Conservation (phyloP, 2,113 vertebrate genomes). For the Diadophis punctatus region DNA sequence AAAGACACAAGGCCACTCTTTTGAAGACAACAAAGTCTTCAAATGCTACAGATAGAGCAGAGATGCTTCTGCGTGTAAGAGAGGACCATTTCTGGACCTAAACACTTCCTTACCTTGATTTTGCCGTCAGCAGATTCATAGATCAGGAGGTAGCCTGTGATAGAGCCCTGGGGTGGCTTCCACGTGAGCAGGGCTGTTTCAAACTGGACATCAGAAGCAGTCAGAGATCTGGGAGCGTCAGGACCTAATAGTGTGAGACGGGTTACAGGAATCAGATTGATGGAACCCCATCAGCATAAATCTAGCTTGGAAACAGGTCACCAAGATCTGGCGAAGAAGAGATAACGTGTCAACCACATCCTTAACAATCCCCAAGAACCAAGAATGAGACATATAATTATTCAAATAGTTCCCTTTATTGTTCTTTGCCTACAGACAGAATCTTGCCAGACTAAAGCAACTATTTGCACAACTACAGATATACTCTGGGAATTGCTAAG, state of each 20-base stretch:
- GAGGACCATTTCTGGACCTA: neutral
- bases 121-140: constrained; percentile 82
- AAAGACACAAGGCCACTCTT: too few relatives aligned
- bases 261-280: too few relatives aligned
- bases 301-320: neutral
- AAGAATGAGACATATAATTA: too few relatives aligned
- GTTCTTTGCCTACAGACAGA: too few relatives aligned
- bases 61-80: neutral
- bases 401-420: too few relatives aligned
- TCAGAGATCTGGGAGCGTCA: constrained; percentile 85
- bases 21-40: neutral
- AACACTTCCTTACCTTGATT: constrained; percentile 75
- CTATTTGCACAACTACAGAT: too few relatives aligned
- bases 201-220: constrained; percentile 83
- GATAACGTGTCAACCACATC: neutral
- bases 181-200: constrained; percentile 86
- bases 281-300: neutral
- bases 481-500: too few relatives aligned
- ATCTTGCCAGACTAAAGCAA: too few relatives aligned
- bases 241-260: constrained; percentile 67
- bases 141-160: constrained; percentile 88
- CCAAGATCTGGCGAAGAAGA: neutral
- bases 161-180: constrained; percentile 82
- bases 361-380: too few relatives aligned
- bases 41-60: neutral